These are phyloP conservation scores for Colinus virginianus DNA, from an alignment of 2,113 vertebrate species.

Conservation along the genomic window DNA sequence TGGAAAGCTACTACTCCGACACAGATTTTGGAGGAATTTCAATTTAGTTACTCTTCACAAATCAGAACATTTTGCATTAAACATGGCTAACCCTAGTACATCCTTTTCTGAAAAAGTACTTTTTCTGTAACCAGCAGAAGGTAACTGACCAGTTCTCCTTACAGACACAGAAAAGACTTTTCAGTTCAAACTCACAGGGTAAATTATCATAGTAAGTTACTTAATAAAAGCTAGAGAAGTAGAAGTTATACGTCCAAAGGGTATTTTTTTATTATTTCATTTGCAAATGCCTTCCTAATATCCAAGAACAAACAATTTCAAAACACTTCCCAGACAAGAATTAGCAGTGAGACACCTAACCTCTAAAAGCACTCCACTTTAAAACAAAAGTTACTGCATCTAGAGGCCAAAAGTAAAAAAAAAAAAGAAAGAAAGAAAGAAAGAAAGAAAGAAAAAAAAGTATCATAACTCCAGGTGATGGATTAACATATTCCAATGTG, in stretches of 20 bases:
- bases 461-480: conserved; percentile 75
- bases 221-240: neutral
- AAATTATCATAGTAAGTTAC: neutral
- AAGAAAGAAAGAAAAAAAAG: neutral
- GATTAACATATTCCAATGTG: conserved; percentile 74
- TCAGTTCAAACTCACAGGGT: neutral
- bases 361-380: conserved; percentile 57
- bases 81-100: neutral
- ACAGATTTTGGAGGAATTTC: neutral
- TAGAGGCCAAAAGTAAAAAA: conserved; percentile 60
- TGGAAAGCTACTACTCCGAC: neutral
- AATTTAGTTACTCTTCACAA: neutral
- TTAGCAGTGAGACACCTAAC: conserved; percentile 58
- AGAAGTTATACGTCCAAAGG: neutral
- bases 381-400: conserved; percentile 72
- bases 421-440: neutral
- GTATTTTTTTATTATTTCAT: neutral
- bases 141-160: neutral
- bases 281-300: neutral
- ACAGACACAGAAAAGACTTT: neutral
- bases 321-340: conserved; percentile 27
- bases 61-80: neutral
- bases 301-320: conserved; percentile 42
- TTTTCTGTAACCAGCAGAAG: neutral
- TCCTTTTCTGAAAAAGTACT: neutral